Percentiles rank a stretch among this genome's conserved stretches.
phyloP scores from a whole-genome alignment of 2,113 vertebrate genomes.

The Corythornis madagascariensis region DNA sequence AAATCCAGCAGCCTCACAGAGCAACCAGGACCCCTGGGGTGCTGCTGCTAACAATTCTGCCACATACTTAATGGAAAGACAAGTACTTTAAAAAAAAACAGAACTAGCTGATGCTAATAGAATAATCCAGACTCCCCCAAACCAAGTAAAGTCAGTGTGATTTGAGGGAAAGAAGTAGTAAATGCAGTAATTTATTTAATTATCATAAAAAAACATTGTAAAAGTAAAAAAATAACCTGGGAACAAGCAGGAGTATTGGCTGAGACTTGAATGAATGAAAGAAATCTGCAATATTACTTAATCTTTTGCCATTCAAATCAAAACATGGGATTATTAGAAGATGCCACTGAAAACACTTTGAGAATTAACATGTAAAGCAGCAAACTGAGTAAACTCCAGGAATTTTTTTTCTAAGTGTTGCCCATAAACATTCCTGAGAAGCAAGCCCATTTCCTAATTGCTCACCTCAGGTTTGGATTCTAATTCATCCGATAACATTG shows the following conservation, averaged over 20 bases:
- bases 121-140: neutral
- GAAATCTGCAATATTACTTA: neutral
- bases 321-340: neutral
- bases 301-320: neutral
- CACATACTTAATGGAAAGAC: neutral
- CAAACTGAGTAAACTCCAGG: neutral
- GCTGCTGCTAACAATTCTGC: neutral
- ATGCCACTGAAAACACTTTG: neutral
- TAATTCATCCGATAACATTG: conserved; percentile 99
- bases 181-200: neutral
- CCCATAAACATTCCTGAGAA: neutral
- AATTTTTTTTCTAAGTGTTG: neutral
- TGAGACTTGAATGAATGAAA: neutral
- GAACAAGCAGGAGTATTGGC: neutral
- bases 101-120: neutral
- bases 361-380: neutral
- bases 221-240: neutral
- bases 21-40: neutral
- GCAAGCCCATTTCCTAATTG: conserved; percentile 1
- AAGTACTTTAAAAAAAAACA: neutral
- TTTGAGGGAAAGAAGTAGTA: neutral
- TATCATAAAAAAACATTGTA: neutral
- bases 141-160: neutral
- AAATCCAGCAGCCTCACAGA: neutral
- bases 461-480: conserved; percentile 98